Percentiles rank a stretch among this genome's conserved stretches.
Conservation (phyloP, 2,888 invertebrate species). For the Spisula solida region DNA sequence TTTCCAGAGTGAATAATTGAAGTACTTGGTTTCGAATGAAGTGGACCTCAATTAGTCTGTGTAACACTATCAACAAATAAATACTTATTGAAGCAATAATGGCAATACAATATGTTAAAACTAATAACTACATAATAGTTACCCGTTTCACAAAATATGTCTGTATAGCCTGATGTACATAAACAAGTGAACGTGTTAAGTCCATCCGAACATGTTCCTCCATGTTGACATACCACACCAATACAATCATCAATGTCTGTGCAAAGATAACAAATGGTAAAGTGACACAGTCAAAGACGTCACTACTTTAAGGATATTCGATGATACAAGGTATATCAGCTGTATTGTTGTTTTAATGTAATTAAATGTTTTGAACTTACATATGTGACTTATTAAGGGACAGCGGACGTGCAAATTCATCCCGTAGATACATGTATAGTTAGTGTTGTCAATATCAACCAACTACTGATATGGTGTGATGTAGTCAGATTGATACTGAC, state of each 20-base stretch:
- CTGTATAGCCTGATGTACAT: background rate
- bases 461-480: no score
- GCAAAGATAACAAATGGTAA: background rate
- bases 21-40: no score
- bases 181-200: background rate
- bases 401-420: no score
- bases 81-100: background rate
- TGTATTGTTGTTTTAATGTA: no score
- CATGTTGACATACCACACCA: background rate
- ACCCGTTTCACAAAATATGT: background rate
- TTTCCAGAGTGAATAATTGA: no score
- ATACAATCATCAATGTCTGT: background rate
- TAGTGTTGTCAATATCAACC: no score
- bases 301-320: no score
- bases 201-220: background rate
- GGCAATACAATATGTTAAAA: no score
- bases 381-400: background rate
- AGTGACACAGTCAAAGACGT: no score
- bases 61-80: background rate
- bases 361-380: background rate
- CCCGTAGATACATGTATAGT: no score
- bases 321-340: no score
- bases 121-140: background rate
- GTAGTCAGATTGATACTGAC: background rate
- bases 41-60: background rate